Base-by-base conservation (phyloP, 1,140 invertebrate species). In the Phortica variegata region DNA sequence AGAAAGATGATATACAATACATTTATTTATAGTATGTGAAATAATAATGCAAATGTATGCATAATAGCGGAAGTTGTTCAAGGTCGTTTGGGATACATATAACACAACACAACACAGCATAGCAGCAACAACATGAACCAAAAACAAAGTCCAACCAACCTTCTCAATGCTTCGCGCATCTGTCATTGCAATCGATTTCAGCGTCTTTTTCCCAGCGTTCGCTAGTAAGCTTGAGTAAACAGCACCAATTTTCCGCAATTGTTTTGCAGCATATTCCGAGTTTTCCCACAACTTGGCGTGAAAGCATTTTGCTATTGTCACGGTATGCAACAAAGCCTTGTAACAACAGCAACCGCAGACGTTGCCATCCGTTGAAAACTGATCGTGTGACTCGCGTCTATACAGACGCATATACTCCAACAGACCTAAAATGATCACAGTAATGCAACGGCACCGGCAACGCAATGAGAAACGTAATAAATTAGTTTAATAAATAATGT, bases 141-240 rank as follows among this genome's bases (percentile, higher is more conserved):
- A n/a, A n/a, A n/a, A n/a, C n/a, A n/a, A n/a, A n/a, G n/a, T n/a
- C n/a, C 18, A 18, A 62, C 63, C 73, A 72, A 88, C 87, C 77
- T 86, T 73, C 81, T 91, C 88, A 48, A 91, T 75, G 68, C 88
- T 83, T 66, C 87, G 79, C 9, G 88, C 86, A 78, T 88, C 84
- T 15, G 83, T 80, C 40, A 84, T 79, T 40, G 79, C 73, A 23
- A 91, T 70, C n/a, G 81, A 70, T 60, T 84, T 74, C 65, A 91
- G 87, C 40, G 80, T 81, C 7, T 78, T 83, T 65, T 89, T 84
- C 10, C 84, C 86, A 42, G 85, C 82, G 38, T 82, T 78, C 0
- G 82, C 85, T 9, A 91, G 69, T n/a, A 81, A 57, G n/a, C 75
- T 78, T 19, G 86, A 84, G 20, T 87, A 79, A 6, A 81, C 79